Conservation (phyloP, 2,113 vertebrate species). For the Gallinago media region DNA sequence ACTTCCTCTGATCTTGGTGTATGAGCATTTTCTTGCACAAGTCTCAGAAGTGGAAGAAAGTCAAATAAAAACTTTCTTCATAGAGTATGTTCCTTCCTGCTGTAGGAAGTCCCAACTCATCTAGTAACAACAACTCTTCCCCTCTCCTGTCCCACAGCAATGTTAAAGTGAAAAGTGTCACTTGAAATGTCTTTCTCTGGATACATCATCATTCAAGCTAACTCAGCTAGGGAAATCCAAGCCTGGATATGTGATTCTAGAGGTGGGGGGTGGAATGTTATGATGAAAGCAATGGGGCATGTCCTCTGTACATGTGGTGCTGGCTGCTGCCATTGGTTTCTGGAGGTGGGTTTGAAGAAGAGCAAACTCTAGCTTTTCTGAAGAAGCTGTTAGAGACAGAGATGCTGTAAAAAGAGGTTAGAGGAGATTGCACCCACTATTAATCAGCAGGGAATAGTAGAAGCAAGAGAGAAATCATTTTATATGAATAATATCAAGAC, state of each 20-base stretch:
- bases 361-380: background rate
- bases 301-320: background rate
- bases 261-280: no score
- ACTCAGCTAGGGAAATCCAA: background rate
- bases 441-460: background rate
- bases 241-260: background rate
- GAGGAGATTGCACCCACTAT: background rate
- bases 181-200: background rate
- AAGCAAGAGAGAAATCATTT: background rate
- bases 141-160: background rate
- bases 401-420: background rate
- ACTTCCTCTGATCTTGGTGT: background rate
- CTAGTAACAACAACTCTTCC: background rate
- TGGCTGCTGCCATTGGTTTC: background rate
- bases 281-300: no score
- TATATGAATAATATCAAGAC: background rate
- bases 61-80: accelerated
- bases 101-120: background rate
- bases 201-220: no score
- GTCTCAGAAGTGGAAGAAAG: background rate
- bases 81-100: accelerated
- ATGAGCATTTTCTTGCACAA: background rate
- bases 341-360: background rate
- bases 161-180: background rate
- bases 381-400: background rate